phyloP scores from a whole-genome alignment of 53 echinoderm and acorn worm genomes.

The Holothuria leucospilota region DNA sequence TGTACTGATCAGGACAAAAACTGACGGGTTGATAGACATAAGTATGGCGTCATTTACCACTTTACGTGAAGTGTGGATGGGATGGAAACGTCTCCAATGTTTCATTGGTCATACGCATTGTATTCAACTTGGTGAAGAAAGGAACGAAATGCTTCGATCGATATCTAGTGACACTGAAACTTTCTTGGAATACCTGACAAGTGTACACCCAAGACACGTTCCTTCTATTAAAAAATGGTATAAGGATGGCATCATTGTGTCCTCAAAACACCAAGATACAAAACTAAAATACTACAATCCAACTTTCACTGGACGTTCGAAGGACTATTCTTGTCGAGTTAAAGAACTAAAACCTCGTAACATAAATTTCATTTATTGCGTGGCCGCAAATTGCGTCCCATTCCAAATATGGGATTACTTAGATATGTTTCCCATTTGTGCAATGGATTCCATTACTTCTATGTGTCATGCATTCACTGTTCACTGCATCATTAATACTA shows the following conservation, averaged over 20 bases:
- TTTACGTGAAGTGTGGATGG: slow-evolving; percentile 23
- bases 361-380: not conserved
- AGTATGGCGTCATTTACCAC: not conserved
- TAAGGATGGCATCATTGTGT: slow-evolving; percentile 23
- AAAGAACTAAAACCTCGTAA: not conserved
- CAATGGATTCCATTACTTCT: not conserved
- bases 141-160: not conserved
- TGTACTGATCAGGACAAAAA: not conserved
- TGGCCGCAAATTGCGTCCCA: slow-evolving; percentile 12
- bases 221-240: slow-evolving; percentile 27
- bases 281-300: slow-evolving; percentile 20
- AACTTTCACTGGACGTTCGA: slow-evolving; percentile 8
- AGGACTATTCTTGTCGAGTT: not conserved
- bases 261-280: not conserved
- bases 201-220: slow-evolving; percentile 1
- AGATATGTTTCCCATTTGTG: not conserved
- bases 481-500: not conserved
- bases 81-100: slow-evolving; percentile 5
- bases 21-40: slow-evolving; percentile 15
- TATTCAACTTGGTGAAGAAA: not conserved
- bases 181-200: not conserved
- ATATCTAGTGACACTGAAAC: not conserved
- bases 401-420: slow-evolving; percentile 45
- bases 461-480: slow-evolving; percentile 32
- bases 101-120: not conserved